These are phyloP conservation scores for Chelidonichthys spinosus DNA, from an alignment of 2,797 vertebrate species.

Conservation along the genomic window DNA sequence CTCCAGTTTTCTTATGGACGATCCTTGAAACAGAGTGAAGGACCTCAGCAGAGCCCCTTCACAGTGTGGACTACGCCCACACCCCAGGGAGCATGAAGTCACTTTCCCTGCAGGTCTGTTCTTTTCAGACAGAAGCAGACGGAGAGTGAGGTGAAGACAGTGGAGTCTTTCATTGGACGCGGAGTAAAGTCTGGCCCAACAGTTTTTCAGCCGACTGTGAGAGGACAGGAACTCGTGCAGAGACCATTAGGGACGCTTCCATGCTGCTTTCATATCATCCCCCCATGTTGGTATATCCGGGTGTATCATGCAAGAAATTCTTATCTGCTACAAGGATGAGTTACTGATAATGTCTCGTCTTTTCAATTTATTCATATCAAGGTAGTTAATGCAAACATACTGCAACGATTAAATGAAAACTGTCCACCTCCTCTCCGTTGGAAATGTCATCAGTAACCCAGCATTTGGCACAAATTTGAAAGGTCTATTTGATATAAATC, in stretches of 20 bases:
- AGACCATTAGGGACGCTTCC: not conserved
- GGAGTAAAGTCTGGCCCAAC: not conserved
- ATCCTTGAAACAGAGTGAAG: not conserved
- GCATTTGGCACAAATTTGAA: too few relatives aligned
- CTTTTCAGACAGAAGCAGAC: conserved; percentile 12
- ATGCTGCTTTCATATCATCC: too few relatives aligned
- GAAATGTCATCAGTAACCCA: too few relatives aligned
- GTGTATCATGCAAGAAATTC: too few relatives aligned
- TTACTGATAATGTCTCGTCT: not conserved
- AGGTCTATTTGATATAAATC: too few relatives aligned
- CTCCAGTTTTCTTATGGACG: not conserved
- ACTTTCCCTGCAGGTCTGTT: not conserved
- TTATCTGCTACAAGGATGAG: not conserved
- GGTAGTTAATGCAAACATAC: not conserved
- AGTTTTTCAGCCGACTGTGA: conserved; percentile 34
- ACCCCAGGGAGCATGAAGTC: conserved; percentile 3
- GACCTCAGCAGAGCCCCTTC: conserved; percentile 5
- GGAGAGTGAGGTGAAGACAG: not conserved
- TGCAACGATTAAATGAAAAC: not conserved
- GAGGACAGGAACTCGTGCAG: conserved; percentile 29
- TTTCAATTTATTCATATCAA: not conserved
- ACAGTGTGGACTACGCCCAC: not conserved
- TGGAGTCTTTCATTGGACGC: conserved; percentile 17
- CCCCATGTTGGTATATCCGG: too few relatives aligned
- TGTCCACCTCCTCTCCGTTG: too few relatives aligned